Conservation (phyloP, 2,888 invertebrate genomes). For the Xestoiulus laeticollis region DNA sequence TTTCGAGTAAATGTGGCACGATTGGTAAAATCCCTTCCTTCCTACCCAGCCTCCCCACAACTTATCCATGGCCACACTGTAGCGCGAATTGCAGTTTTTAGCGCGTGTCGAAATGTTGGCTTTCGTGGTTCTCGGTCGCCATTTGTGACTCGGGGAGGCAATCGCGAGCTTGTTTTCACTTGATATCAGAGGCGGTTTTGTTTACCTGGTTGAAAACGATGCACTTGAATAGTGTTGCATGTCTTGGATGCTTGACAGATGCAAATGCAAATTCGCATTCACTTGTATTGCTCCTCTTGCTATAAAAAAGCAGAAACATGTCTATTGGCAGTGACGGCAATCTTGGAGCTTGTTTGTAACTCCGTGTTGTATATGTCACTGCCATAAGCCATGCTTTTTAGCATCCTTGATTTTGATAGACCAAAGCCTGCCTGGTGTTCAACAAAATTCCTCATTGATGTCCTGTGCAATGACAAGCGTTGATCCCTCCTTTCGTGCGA, state of each 20-base stretch:
- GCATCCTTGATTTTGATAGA: neutral
- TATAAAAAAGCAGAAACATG: too few relatives aligned
- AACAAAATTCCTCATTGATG: neutral
- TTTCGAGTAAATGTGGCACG: neutral
- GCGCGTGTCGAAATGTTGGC: constrained; percentile 17
- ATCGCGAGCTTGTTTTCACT: neutral
- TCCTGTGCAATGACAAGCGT: neutral
- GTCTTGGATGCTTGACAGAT: neutral
- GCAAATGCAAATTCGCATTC: neutral
- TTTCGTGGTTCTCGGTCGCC: neutral
- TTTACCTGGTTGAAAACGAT: neutral
- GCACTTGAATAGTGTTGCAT: neutral
- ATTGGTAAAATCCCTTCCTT: constrained; percentile 1
- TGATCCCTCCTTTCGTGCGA: neutral
- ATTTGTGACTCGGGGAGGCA: neutral
- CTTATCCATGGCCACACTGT: constrained; percentile 13
- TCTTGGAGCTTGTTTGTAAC: too few relatives aligned
- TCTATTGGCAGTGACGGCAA: too few relatives aligned
- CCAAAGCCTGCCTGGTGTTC: neutral
- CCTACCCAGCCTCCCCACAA: neutral
- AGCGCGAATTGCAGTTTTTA: constrained; percentile 31
- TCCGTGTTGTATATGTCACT: too few relatives aligned
- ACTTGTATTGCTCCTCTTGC: too few relatives aligned
- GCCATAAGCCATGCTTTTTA: neutral
- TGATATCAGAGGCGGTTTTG: neutral